phyloP scores from a whole-genome alignment of 2,797 vertebrate genomes.

The Spinus olivaceus region DNA sequence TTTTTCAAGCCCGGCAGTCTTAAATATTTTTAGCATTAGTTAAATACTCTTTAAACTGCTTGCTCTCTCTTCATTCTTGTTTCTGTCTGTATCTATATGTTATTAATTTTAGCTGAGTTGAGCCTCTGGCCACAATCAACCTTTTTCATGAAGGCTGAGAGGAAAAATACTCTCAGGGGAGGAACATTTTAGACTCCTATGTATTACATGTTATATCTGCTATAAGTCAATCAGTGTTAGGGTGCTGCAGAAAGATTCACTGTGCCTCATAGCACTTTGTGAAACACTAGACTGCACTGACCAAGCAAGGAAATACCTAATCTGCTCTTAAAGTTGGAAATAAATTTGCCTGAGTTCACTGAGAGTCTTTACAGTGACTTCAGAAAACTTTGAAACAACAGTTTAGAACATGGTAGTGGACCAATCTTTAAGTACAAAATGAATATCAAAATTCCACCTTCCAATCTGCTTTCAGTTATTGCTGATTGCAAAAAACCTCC shows the following conservation, averaged over 20 bases:
- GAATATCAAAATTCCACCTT: neutral
- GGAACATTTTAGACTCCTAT: neutral
- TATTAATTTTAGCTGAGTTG: neutral
- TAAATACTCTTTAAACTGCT: neutral
- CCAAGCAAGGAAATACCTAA: neutral
- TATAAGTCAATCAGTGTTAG: neutral
- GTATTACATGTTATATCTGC: neutral
- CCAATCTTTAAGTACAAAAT: neutral
- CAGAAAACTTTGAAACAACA: neutral
- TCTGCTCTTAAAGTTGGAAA: neutral
- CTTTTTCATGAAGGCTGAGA: neutral
- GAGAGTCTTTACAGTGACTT: neutral
- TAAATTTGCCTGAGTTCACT: neutral
- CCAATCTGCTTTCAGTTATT: neutral
- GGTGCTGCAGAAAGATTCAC: neutral
- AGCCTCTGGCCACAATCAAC: neutral
- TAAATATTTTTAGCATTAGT: neutral
- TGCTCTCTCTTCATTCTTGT: neutral
- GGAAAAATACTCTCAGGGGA: accelerated
- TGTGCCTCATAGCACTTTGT: neutral
- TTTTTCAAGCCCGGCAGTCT: neutral
- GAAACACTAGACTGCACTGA: neutral
- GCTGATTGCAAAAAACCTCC: neutral
- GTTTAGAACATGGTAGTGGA: neutral
- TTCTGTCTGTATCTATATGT: neutral